Evolutionary conservation across 2,888 invertebrate genomes (phyloP), one percentile per base, ranked within the genome.

Genomic region (Drosophila borealis): DNA sequence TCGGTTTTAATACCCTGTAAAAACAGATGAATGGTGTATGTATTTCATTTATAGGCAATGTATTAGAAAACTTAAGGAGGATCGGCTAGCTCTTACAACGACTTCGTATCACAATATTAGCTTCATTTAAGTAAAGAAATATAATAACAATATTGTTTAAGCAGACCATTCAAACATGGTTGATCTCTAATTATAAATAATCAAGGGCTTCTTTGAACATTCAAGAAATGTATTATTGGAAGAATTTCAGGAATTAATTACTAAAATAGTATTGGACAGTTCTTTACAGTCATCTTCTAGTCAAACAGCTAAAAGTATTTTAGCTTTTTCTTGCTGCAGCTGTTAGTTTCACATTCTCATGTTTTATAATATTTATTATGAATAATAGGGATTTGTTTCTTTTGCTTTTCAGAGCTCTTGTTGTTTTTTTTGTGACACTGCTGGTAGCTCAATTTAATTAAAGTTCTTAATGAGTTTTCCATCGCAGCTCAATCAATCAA

Each of bases 381-480:
- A 85, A 89, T 89, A 89, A 89, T 82, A 74, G 66, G 74, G 48
- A 71, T 70, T 77, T 69, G 53, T 50, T 17, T 11, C 13, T 17
- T 46, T 53, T 60, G 33, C 41, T 57, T 51, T 42, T 56, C 61
- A 17, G 29, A 50, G 70, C 37, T 33, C 14, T 36, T 45, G 42
- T 13, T 25, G 54, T 53, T 39, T 44, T 39, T 42, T 25, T 39
- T 36, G 44, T 48, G 57, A 59, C 41, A 53, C 19, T 70, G 59
- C 36, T 49, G 51, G 45, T 62, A 49, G 70, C 71, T 81, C 69
- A 70, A 88, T 89, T 83, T 85, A 89, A 88, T 85, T 85, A 86
- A 85, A 89, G 71, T 89, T 89, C 84, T 73, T 88, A 84, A 84
- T 89, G 88, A 84, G 89, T 82, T 83, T 79, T 70, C 69, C 61